These are phyloP conservation scores for Mesoclemmys tuberculata DNA, from an alignment of 2,113 vertebrate genomes.

Conservation along the genomic window DNA sequence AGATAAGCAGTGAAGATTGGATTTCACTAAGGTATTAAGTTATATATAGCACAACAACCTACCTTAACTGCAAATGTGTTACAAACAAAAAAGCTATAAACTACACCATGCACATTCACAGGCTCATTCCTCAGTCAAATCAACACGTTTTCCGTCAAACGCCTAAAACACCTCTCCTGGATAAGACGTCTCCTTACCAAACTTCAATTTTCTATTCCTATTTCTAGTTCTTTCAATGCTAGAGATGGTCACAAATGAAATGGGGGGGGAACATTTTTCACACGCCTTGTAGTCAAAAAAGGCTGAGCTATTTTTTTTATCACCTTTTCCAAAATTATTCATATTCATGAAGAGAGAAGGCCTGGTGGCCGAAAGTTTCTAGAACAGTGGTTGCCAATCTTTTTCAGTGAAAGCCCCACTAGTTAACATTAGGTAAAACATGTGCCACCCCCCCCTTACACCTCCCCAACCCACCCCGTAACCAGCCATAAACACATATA, in stretches of 20 bases:
- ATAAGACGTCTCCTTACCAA: background rate
- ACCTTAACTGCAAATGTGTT: background rate
- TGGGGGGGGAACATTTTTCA: background rate
- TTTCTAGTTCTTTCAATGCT: background rate
- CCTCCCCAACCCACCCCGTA: too few species aligned
- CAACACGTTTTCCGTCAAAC: background rate
- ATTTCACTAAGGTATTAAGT: background rate
- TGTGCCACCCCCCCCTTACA: too few species aligned
- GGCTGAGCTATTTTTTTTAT: background rate
- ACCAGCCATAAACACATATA: too few species aligned
- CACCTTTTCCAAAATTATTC: background rate
- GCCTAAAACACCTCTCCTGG: background rate
- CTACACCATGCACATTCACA: too few species aligned
- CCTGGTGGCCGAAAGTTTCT: background rate
- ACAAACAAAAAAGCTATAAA: background rate
- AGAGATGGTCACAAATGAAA: background rate
- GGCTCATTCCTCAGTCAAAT: background rate
- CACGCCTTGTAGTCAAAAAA: background rate
- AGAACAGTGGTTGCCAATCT: background rate
- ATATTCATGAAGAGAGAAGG: background rate
- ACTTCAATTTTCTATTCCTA: background rate
- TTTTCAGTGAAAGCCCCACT: too few species aligned
- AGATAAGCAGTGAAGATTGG: background rate
- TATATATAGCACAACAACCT: background rate
- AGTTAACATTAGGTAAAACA: too few species aligned